Evolutionary conservation across 1,140 invertebrate genomes (phyloP), one percentile per base, ranked within the genome.

Genomic region (Bombus cullumanus): DNA sequence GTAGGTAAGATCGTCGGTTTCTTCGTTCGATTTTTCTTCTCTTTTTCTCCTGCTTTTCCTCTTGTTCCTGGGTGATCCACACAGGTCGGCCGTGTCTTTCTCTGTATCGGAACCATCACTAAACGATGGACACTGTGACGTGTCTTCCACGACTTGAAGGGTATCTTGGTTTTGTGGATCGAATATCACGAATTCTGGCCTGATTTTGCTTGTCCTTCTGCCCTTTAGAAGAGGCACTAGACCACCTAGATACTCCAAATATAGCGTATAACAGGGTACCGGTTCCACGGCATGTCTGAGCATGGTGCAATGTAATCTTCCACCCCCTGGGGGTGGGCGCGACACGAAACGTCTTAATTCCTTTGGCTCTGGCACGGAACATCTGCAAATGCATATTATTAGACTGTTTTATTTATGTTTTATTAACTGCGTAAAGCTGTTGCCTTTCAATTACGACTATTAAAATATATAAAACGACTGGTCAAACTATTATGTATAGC

Each of bases 181-280:
- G 93, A 98, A 99, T 90, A 99, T 99, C 53, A 99, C 98, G 95
- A 99, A 99, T 94, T 99, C 99, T 0, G 99, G 99, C 73, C 98
- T 96, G 74, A 99, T 98, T 96, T 99, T 99, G 93, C 98, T 99
- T 10, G 98, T 99, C 80, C 99, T 95, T 92, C 99, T 98, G 28
- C 99, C 99, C 93, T 99, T 99, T 0, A 99, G 96, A 62, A 99
- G 96, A 1, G 99, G 99, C 75, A 99, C 98, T 18, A 99, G 95
- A 18, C 99, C 99, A 5, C 99, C 99, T 3, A 99, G 96, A 93
- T 99, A 99, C 94, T 99, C 98, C 81, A 99, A 95, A 94, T 99
- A 99, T 18, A 99, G 96, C 1, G 99, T 99, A 93, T 99, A 99
- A 92, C 97, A 98, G 6, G 97, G 98, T 28, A 98, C 97, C 1